Conservation (phyloP, 2,888 invertebrate species). For the Pheosia tremula region DNA sequence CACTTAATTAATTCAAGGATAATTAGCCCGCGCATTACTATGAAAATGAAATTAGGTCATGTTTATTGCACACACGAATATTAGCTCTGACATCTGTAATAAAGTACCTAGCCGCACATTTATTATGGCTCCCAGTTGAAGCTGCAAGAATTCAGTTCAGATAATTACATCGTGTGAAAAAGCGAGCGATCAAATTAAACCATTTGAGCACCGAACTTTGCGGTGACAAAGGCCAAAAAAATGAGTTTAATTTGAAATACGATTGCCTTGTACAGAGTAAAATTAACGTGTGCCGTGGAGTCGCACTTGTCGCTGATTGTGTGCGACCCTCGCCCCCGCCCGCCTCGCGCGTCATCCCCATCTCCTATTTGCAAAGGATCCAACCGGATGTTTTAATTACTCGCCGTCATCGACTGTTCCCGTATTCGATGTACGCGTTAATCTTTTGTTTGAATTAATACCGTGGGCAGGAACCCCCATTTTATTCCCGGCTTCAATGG, state of each 20-base stretch:
- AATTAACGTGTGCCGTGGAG: constrained; percentile 67
- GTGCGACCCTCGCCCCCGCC: constrained; percentile 57
- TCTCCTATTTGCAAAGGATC: constrained; percentile 41
- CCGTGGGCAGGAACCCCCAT: constrained; percentile 46
- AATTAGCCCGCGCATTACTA: background rate
- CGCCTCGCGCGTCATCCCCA: constrained; percentile 48
- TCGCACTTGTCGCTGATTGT: constrained; percentile 71
- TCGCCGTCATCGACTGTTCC: constrained; percentile 48
- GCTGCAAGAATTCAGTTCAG: constrained; percentile 41
- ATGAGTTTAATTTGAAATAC: constrained; percentile 68
- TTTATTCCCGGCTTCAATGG: constrained; percentile 49
- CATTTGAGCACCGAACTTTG: constrained; percentile 36
- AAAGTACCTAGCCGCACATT: constrained; percentile 17
- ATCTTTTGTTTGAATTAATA: constrained; percentile 61
- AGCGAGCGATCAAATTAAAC: constrained; percentile 60
- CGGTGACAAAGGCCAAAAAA: constrained; percentile 52
- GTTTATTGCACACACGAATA: background rate
- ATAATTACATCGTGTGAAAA: constrained; percentile 53
- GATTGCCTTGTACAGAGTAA: constrained; percentile 62
- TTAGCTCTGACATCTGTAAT: background rate
- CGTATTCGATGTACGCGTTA: constrained; percentile 54
- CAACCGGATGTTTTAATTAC: constrained; percentile 57
- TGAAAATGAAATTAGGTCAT: background rate
- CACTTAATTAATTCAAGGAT: background rate
- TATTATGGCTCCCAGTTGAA: constrained; percentile 19